Percentiles rank a stretch among this genome's conserved stretches.
phyloP scores from a whole-genome alignment of 2,888 invertebrate species.

The Hoplodrina ambigua region DNA sequence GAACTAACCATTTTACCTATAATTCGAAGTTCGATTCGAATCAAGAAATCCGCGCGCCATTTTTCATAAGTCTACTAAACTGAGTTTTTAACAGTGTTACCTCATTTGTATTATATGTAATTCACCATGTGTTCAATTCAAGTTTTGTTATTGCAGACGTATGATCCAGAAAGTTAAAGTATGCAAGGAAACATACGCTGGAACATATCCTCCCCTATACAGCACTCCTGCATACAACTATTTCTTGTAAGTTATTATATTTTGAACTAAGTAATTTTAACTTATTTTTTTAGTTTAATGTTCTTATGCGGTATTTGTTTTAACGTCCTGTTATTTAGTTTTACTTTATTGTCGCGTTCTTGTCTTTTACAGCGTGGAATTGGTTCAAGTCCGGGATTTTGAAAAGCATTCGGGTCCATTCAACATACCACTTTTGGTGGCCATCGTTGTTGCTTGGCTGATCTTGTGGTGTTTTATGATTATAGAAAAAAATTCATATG shows the following conservation, averaged over 20 bases:
- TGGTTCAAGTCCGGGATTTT: constrained; percentile 71
- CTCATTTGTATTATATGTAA: background rate
- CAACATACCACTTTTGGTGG: constrained; percentile 71
- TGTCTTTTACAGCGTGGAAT: constrained; percentile 77
- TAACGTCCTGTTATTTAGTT: too few relatives aligned
- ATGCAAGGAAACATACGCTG: constrained; percentile 78
- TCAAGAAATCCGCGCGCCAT: too few relatives aligned
- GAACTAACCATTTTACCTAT: too few relatives aligned
- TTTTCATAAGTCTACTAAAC: too few relatives aligned
- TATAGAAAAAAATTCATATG: constrained; percentile 72
- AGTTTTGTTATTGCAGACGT: constrained; percentile 31
- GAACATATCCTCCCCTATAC: constrained; percentile 75
- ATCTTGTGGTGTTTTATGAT: constrained; percentile 78
- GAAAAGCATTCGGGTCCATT: constrained; percentile 68
- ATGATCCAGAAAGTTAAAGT: constrained; percentile 63
- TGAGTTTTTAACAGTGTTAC: too few relatives aligned
- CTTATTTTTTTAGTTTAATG: too few relatives aligned
- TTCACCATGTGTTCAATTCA: background rate
- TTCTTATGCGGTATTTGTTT: too few relatives aligned
- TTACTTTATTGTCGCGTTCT: background rate
- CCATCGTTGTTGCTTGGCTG: constrained; percentile 74
- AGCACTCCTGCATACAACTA: constrained; percentile 83
- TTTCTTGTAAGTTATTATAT: constrained; percentile 79
- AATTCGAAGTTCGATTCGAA: too few relatives aligned
- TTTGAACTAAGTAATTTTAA: background rate